phyloP scores from a whole-genome alignment of 2,888 invertebrate species.

The Morpho deidamia region DNA sequence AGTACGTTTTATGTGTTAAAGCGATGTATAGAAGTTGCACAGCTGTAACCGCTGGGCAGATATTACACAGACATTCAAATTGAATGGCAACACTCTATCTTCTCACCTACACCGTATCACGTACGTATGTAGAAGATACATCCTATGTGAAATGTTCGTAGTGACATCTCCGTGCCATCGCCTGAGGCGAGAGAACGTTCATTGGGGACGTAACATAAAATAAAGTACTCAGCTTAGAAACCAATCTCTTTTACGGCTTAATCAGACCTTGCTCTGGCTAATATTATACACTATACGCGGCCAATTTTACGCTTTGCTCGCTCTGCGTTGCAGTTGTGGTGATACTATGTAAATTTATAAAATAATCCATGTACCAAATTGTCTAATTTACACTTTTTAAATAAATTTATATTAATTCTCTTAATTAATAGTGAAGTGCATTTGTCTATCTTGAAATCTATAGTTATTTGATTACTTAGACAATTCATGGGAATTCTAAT shows the following conservation, averaged over 20 bases:
- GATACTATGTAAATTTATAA: not conserved
- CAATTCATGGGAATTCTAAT: no score
- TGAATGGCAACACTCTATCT: slow-evolving; percentile 9
- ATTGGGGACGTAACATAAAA: slow-evolving; percentile 65
- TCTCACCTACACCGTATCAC: slow-evolving; percentile 4
- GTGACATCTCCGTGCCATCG: slow-evolving; percentile 5
- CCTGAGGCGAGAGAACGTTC: slow-evolving; percentile 41
- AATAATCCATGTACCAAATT: not conserved
- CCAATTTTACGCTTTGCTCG: slow-evolving; percentile 14
- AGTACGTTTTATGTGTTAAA: not conserved
- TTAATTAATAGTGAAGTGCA: no score
- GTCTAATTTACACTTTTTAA: no score
- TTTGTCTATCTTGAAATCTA: no score
- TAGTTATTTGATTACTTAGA: no score
- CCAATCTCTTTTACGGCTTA: slow-evolving; percentile 75
- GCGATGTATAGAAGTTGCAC: not conserved
- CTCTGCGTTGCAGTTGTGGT: slow-evolving; percentile 3
- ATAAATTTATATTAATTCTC: not conserved
- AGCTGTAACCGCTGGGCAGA: slow-evolving; percentile 2
- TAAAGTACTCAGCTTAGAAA: slow-evolving; percentile 66
- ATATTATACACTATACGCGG: slow-evolving; percentile 22
- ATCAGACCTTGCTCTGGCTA: slow-evolving; percentile 64
- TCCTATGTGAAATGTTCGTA: not conserved
- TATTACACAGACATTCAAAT: slow-evolving; percentile 9
- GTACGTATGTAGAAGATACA: not conserved